These are phyloP conservation scores for Ceratosolen fusciceps DNA, from an alignment of 1,140 invertebrate genomes.

Conservation along the genomic window DNA sequence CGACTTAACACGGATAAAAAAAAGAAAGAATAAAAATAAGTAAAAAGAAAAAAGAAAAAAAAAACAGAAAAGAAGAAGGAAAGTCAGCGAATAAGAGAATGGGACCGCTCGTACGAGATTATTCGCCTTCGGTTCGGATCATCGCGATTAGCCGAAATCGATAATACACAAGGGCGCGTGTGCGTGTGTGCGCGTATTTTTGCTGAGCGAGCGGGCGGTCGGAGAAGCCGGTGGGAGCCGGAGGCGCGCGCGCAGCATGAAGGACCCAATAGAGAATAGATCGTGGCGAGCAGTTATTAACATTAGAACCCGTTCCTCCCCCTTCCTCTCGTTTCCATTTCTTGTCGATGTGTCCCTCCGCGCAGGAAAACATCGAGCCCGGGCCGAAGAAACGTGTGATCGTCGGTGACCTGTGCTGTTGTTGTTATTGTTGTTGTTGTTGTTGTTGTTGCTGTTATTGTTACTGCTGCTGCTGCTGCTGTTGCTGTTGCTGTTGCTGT, in stretches of 20 bases:
- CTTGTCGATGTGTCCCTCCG: constrained; percentile 1
- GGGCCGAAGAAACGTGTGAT: constrained; percentile 29
- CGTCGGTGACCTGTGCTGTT: no score
- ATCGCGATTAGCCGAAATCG: constrained; percentile 30
- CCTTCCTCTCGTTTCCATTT: constrained; percentile 38
- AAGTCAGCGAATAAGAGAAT: no score
- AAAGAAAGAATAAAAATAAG: neutral
- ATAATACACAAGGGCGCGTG: no score
- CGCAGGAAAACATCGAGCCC: constrained; percentile 16
- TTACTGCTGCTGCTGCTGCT: no score
- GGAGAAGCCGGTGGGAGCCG: neutral
- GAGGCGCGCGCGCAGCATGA: neutral
- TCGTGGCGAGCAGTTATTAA: constrained; percentile 12
- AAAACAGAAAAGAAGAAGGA: no score
- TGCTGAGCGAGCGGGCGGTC: neutral
- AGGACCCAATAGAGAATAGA: neutral
- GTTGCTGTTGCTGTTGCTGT: no score
- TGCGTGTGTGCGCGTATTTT: no score
- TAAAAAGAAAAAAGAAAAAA: neutral
- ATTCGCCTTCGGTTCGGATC: constrained; percentile 4
- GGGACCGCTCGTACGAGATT: neutral
- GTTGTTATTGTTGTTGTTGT: no score
- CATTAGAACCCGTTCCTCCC: constrained; percentile 26
- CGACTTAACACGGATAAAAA: neutral
- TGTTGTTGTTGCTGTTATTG: no score